These are phyloP conservation scores for Acanthosepion pharaonis DNA, from an alignment of 2,888 invertebrate genomes.

Conservation along the genomic window DNA sequence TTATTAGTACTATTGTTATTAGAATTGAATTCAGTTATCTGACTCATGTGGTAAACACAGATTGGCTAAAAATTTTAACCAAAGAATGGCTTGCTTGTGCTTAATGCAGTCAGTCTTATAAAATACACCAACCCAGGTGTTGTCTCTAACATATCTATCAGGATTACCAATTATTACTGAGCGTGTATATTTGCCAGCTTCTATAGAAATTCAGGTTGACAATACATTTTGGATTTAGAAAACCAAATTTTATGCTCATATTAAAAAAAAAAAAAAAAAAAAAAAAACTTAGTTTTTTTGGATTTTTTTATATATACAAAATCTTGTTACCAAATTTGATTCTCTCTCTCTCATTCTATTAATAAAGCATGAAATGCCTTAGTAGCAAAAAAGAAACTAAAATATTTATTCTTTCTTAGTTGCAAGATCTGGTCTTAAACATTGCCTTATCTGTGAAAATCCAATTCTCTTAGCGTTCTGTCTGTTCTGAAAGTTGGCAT, in stretches of 20 bases:
- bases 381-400: not conserved
- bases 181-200: not conserved
- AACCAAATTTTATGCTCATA: not conserved
- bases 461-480: not conserved
- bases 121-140: not conserved
- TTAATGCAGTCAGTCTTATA: not conserved
- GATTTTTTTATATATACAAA: not conserved
- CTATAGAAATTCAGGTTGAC: not conserved
- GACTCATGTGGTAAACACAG: too few relatives aligned
- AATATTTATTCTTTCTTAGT: not conserved
- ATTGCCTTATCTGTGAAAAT: slow-evolving; percentile 6
- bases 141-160: not conserved
- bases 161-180: slow-evolving; percentile 16
- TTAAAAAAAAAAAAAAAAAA: not conserved
- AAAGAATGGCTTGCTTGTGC: not conserved
- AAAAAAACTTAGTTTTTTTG: not conserved
- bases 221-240: slow-evolving; percentile 12
- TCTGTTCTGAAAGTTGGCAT: slow-evolving; percentile 33
- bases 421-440: slow-evolving; percentile 11
- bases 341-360: not conserved
- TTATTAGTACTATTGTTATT: not conserved
- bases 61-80: not conserved
- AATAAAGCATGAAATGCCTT: slow-evolving; percentile 12
- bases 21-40: not conserved
- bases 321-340: not conserved